Evolutionary conservation across 2,888 invertebrate genomes (phyloP).

Genomic region (Diaprepes abbreviatus): DNA sequence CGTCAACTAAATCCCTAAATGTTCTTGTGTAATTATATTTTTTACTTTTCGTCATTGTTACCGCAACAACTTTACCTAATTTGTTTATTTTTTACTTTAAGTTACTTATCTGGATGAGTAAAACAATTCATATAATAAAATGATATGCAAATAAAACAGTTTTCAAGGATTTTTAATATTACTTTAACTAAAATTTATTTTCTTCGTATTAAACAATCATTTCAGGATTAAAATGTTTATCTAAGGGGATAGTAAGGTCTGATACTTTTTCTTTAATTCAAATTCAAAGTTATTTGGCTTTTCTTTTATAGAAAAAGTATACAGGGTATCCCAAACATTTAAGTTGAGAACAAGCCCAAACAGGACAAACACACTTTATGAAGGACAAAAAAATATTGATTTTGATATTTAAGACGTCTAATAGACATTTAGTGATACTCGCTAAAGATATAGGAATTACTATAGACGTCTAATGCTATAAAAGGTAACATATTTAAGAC

Average conservation of each 20-base stretch:
- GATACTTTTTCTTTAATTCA: too few relatives aligned
- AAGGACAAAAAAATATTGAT: too few relatives aligned
- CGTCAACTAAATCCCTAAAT: constrained; percentile 18
- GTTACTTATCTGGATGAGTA: constrained; percentile 24
- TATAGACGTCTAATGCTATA: too few relatives aligned
- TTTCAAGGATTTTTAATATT: constrained; percentile 26
- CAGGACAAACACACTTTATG: too few relatives aligned
- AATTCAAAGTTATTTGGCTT: too few relatives aligned
- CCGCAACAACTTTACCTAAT: neutral
- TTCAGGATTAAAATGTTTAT: constrained; percentile 20
- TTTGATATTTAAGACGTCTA: too few relatives aligned
- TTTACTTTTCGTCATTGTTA: constrained; percentile 24
- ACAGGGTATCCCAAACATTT: too few relatives aligned
- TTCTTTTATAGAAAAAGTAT: too few relatives aligned
- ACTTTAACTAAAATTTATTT: constrained; percentile 1
- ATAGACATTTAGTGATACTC: too few relatives aligned
- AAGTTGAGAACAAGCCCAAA: too few relatives aligned
- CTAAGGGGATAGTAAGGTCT: neutral
- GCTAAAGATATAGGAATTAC: too few relatives aligned
- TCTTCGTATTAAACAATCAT: constrained; percentile 18
- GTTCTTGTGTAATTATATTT: constrained; percentile 1
- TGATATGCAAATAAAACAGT: constrained; percentile 32
- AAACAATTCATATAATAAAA: constrained; percentile 27
- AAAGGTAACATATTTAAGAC: too few relatives aligned
- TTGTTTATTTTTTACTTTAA: constrained; percentile 24